Conservation (phyloP, 2,888 invertebrate species). For the Ophion slaviceki region DNA sequence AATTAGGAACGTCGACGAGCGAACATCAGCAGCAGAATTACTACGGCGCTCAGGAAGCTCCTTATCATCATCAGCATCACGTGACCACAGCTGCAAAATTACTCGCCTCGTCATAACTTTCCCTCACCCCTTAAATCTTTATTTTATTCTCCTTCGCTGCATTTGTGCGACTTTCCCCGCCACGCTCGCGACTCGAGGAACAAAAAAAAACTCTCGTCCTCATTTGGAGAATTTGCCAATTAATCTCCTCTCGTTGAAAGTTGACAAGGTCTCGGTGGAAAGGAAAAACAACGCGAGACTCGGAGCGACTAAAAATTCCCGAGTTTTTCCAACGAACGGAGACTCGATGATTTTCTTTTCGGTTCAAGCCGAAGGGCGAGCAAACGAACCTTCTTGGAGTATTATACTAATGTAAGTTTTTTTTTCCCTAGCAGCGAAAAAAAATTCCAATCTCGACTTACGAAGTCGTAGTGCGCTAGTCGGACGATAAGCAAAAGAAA, state of each 20-base stretch:
- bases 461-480: slow-evolving; percentile 61
- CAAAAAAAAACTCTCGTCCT: not conserved
- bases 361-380: not conserved
- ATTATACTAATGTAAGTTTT: slow-evolving; percentile 7
- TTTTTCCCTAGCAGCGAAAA: not conserved
- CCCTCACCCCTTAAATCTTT: slow-evolving; percentile 25
- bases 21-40: slow-evolving; percentile 80
- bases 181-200: not conserved
- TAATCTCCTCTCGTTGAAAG: not conserved
- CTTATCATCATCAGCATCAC: slow-evolving; percentile 93
- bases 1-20: slow-evolving; percentile 78
- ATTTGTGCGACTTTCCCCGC: slow-evolving; percentile 1
- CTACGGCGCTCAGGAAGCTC: slow-evolving; percentile 85
- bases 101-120: slow-evolving; percentile 90
- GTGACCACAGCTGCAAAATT: slow-evolving; percentile 93
- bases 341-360: not conserved
- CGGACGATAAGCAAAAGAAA: slow-evolving; percentile 52
- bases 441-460: slow-evolving; percentile 33
- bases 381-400: slow-evolving; percentile 1
- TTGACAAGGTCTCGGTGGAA: not conserved
- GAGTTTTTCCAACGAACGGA: slow-evolving; percentile 18
- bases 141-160: slow-evolving; percentile 10
- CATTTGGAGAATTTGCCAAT: not conserved
- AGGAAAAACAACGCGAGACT: slow-evolving; percentile 3
- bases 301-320: not conserved